Evolutionary conservation across 2,113 vertebrate species (phyloP).

Genomic region (Uropsilus gracilis): DNA sequence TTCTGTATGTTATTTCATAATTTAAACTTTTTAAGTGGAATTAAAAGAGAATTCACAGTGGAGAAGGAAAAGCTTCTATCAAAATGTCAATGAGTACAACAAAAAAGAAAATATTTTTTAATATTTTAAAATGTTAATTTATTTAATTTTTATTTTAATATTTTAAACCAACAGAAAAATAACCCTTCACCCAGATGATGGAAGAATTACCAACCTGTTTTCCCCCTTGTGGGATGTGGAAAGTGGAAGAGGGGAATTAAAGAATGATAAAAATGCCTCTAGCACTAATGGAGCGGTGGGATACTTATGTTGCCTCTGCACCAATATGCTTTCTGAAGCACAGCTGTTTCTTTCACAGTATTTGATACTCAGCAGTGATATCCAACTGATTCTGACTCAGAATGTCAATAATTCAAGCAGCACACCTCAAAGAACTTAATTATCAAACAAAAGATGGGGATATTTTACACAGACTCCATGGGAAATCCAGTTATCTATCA

Average conservation of each 20-base stretch:
- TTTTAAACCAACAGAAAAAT: not conserved
- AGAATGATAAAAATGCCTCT: not conserved
- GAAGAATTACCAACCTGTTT: not conserved
- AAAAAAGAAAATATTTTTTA: not conserved
- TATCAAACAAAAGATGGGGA: constrained; percentile 98
- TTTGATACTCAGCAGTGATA: constrained; percentile 96
- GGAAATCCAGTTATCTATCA: constrained; percentile 97
- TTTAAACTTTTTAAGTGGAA: not conserved
- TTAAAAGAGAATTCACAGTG: not conserved
- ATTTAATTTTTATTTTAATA: too few species aligned
- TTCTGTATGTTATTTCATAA: not conserved
- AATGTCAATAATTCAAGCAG: constrained; percentile 94
- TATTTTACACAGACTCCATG: constrained; percentile 96
- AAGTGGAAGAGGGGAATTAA: not conserved
- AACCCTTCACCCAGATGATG: not conserved
- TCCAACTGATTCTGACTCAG: constrained; percentile 97
- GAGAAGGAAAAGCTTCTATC: not conserved
- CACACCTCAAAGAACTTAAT: constrained; percentile 96
- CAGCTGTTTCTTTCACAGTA: constrained; percentile 95
- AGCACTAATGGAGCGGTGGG: constrained; percentile 51
- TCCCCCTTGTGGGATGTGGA: not conserved
- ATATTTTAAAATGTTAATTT: too few species aligned
- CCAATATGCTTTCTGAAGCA: constrained; percentile 91
- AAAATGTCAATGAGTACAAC: not conserved
- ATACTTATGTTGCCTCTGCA: constrained; percentile 95